These are phyloP conservation scores for Diplazon laetatorius DNA, from an alignment of 2,888 invertebrate species.

Conservation along the genomic window DNA sequence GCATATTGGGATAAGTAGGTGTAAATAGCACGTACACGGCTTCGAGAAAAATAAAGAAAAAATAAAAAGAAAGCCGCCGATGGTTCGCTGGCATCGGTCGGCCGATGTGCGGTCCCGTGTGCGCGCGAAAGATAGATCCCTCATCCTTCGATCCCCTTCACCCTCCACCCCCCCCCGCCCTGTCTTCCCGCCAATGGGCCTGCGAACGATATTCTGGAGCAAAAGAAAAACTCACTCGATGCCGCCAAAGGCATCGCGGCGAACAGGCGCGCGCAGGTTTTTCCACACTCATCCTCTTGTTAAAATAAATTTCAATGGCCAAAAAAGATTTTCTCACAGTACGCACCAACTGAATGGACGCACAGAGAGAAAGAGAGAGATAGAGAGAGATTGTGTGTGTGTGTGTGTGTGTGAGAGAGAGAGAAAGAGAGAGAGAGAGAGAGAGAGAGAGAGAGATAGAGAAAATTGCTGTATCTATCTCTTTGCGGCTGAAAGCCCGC, in stretches of 20 bases:
- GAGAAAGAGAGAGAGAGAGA: not conserved
- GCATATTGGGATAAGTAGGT: conserved; percentile 64
- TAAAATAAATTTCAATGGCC: conserved; percentile 80
- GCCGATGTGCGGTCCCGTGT: conserved; percentile 50
- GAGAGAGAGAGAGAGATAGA: too few species aligned
- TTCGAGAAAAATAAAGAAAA: too few species aligned
- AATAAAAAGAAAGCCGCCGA: conserved; percentile 30
- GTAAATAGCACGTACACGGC: conserved; percentile 57
- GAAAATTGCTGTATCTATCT: conserved; percentile 60
- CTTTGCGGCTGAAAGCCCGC: conserved; percentile 53
- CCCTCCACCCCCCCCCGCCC: not conserved
- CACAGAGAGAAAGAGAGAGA: conserved; percentile 33
- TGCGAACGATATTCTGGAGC: conserved; percentile 16
- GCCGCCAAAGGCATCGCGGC: conserved; percentile 73
- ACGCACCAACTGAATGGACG: conserved; percentile 64
- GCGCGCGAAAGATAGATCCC: conserved; percentile 20
- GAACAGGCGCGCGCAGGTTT: conserved; percentile 70
- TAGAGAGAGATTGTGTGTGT: conserved; percentile 29
- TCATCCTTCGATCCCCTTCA: conserved; percentile 7
- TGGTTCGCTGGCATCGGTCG: not conserved
- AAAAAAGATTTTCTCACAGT: conserved; percentile 80
- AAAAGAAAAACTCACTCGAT: conserved; percentile 54
- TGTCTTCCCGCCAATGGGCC: not conserved
- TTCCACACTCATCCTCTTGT: conserved; percentile 74
- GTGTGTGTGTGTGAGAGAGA: conserved; percentile 25